Conservation (phyloP, 2,888 invertebrate genomes). For the Drosophila koepferae region DNA sequence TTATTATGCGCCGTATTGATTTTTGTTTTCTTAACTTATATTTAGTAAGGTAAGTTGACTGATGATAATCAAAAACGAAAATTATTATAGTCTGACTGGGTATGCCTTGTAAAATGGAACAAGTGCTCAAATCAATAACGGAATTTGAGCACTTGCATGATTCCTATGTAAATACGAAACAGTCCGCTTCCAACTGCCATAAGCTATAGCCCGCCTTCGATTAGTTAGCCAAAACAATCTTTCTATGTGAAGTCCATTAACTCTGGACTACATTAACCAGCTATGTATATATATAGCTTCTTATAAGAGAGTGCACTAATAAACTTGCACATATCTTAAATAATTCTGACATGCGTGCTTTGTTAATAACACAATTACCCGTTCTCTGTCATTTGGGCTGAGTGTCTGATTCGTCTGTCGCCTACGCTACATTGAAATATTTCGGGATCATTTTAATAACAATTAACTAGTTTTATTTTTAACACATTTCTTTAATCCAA, state of each 20-base stretch:
- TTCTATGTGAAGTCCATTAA: background rate
- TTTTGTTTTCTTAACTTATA: slow-evolving; percentile 83
- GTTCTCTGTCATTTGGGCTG: slow-evolving; percentile 7
- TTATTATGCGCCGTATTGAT: slow-evolving; percentile 85
- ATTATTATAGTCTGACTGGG: slow-evolving; percentile 16
- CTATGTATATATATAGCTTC: background rate
- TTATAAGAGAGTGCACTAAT: background rate
- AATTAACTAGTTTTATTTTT: slow-evolving; percentile 54
- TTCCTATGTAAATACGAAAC: slow-evolving; percentile 3
- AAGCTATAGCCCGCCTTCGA: background rate
- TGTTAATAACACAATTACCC: slow-evolving; percentile 15
- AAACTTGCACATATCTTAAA: slow-evolving; percentile 7
- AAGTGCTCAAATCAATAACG: background rate
- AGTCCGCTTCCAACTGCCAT: slow-evolving; percentile 29
- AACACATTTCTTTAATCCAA: slow-evolving; percentile 82
- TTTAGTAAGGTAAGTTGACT: slow-evolving; percentile 83
- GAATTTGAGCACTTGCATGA: background rate
- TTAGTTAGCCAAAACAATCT: slow-evolving; percentile 10
- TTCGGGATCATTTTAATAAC: slow-evolving; percentile 10
- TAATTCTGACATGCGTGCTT: background rate
- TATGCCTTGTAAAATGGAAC: slow-evolving; percentile 8
- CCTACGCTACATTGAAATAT: background rate
- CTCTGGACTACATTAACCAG: background rate
- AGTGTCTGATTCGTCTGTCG: slow-evolving; percentile 10
- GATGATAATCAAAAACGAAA: slow-evolving; percentile 16